Percentiles rank a stretch among this genome's conserved stretches.
phyloP scores from a whole-genome alignment of 2,113 vertebrate species.

The Henicopernis longicauda region DNA sequence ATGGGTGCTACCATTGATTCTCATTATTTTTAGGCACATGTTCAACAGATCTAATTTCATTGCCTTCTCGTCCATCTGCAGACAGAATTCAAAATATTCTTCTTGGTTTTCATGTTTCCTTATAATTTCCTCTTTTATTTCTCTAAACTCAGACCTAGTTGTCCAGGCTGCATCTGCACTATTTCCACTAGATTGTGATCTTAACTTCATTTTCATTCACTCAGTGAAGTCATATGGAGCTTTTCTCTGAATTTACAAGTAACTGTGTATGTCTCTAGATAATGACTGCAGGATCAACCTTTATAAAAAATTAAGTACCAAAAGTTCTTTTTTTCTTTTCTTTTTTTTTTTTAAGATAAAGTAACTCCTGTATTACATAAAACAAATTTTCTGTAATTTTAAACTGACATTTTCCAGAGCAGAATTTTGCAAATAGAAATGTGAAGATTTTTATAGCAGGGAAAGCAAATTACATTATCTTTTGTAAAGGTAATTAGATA shows the following conservation, averaged over 20 bases:
- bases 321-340: background rate
- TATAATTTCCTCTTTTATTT: background rate
- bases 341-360: background rate
- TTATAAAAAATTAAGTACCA: background rate
- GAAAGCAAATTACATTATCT: background rate
- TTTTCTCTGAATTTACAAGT: background rate
- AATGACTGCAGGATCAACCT: background rate
- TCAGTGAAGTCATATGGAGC: background rate
- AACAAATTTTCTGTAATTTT: background rate
- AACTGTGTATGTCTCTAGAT: background rate
- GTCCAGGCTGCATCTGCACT: background rate
- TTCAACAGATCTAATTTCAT: background rate
- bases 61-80: background rate
- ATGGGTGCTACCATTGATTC: background rate
- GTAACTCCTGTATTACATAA: background rate
- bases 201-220: background rate
- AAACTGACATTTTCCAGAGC: background rate
- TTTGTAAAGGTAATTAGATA: background rate
- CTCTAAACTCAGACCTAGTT: background rate
- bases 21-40: background rate
- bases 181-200: background rate
- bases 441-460: rapidly evolving
- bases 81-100: background rate
- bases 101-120: background rate
- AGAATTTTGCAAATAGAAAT: background rate